Evolutionary conservation across 2,113 vertebrate species (phyloP), one percentile per base, ranked within the genome.

Genomic region (Cephalopterus ornatus): DNA sequence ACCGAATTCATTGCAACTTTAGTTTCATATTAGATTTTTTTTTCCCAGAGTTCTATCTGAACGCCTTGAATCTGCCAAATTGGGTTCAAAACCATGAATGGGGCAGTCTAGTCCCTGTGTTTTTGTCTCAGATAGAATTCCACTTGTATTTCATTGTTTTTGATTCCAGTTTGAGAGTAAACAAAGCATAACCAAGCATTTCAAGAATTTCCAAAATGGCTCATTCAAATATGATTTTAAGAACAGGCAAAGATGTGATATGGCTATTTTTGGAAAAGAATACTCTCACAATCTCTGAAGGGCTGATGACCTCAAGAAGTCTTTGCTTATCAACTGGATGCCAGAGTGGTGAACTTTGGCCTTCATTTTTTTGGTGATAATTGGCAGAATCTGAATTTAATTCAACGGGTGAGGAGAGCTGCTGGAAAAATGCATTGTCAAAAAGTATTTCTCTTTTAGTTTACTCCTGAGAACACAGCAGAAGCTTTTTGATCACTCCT

Each of bases 121-220:
- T 77, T 92, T 80, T 70, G 30, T 63, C 75, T 88, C 78, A 80
- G 33, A 12, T 77, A 44, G 39, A 90, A 67, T 74, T 93, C 78
- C 16, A 37, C 26, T 82, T 85, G 32, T 13, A 27, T 70, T 76
- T 50, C 20, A 56, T 24, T 77, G 37, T 9, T 52, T 84, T 74
- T 59, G 66, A 63, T 86, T 92, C 65, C 65, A 91, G 11, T 61
- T n/a, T 84, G 49, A 67, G 47, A 84, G 68, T 67, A 93, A 95
- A 90, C 67, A 92, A 93, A 94, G 50, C 68, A 74, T 66, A 93
- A 56, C 68, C 26, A 94, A 86, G 37, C 61, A 91, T 89, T 66
- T 61, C 37, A 86, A 74, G 83, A 93, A 84, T 92, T 84, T 94
- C 52, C 68, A 89, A 68, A 88, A 52, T 9, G 26, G 3, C 23